A percentile compares a stretch with the other conserved stretches of the same genome.
Evolutionary conservation across 1,140 invertebrate genomes (phyloP).

Genomic region (Pseudachorutes palmiensis): DNA sequence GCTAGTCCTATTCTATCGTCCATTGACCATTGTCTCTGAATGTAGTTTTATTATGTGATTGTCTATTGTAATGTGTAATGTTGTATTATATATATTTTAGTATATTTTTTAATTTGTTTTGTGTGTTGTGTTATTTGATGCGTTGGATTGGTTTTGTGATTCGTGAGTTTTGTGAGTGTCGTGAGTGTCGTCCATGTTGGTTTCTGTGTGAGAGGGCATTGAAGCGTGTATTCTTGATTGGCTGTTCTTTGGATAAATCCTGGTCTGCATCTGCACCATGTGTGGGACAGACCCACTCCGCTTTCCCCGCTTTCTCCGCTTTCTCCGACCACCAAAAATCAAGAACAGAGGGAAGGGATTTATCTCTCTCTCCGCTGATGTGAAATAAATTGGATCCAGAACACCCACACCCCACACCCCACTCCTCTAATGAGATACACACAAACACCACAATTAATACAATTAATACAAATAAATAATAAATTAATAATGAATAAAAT

Average conservation of each 20-base stretch:
- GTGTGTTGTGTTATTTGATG: neutral
- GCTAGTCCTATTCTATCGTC: no score
- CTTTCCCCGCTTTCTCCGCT: neutral
- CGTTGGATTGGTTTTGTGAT: constrained; percentile 13
- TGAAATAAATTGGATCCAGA: constrained; percentile 21
- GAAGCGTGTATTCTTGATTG: constrained; percentile 4
- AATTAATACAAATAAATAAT: neutral
- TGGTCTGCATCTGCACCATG: neutral
- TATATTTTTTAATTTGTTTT: neutral
- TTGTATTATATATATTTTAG: neutral
- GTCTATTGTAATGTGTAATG: constrained; percentile 7
- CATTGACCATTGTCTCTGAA: no score
- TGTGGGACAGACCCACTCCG: neutral
- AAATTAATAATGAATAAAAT: neutral
- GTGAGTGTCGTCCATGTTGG: neutral
- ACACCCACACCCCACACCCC: neutral
- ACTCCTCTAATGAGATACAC: neutral
- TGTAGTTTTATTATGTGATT: neutral
- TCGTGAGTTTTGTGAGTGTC: no score
- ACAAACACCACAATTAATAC: neutral
- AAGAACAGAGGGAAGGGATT: constrained; percentile 10
- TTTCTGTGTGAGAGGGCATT: neutral
- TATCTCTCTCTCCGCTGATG: constrained; percentile 23
- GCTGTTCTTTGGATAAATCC: neutral
- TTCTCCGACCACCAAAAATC: constrained; percentile 15